phyloP scores from a whole-genome alignment of 2,797 vertebrate species.

The Australoheros facetus region DNA sequence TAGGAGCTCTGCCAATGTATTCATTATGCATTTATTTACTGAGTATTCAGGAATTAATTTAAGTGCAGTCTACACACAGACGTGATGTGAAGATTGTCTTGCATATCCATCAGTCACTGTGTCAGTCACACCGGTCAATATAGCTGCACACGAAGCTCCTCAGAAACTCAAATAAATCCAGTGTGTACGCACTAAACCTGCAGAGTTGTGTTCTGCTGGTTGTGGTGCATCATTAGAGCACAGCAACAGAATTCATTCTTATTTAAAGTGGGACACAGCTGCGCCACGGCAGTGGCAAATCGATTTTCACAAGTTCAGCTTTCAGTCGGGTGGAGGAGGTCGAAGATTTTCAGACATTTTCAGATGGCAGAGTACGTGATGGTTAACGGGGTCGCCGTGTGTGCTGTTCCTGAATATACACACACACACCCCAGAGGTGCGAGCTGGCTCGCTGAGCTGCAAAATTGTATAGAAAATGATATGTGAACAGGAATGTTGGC shows the following conservation, averaged over 20 bases:
- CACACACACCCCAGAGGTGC: not conserved
- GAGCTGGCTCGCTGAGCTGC: not conserved
- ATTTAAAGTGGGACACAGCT: slow-evolving; percentile 26
- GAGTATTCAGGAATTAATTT: slow-evolving; percentile 20
- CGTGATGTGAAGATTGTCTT: not conserved
- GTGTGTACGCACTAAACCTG: not conserved
- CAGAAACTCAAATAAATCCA: not conserved
- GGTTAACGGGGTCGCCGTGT: not conserved
- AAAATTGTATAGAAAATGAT: not conserved
- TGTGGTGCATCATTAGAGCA: slow-evolving; percentile 15
- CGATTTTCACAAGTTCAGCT: not conserved
- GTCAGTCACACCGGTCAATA: not conserved
- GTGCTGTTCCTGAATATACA: not conserved
- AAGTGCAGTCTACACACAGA: not conserved
- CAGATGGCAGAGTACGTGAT: not conserved
- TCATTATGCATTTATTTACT: slow-evolving; percentile 53
- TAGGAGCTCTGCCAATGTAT: slow-evolving; percentile 39
- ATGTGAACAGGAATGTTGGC: not conserved
- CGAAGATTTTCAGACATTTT: slow-evolving; percentile 9
- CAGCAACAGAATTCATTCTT: not conserved
- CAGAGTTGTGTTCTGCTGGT: not conserved
- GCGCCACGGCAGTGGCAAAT: not conserved
- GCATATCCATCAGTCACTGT: slow-evolving; percentile 2
- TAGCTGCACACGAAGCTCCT: slow-evolving; percentile 4
- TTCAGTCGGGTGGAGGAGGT: not conserved